Evolutionary conservation across 37 sponge, comb jelly and placozoan genomes (phyloP).

Genomic region (Cladorhizidae sp.): DNA sequence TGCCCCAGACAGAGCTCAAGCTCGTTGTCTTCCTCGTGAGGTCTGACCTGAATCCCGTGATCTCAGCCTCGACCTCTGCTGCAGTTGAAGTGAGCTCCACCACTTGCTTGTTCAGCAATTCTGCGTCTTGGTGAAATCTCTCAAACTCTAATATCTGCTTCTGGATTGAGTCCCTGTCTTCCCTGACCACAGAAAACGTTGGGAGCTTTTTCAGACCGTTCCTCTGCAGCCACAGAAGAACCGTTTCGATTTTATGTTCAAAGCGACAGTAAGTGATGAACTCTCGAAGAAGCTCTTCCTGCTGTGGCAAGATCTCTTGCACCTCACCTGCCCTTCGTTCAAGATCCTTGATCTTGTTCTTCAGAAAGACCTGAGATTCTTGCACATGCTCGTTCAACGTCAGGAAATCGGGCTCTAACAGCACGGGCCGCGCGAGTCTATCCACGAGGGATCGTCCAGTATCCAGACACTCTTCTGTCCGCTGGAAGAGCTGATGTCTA

Average conservation of each 20-base stretch:
- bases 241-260: constrained; percentile 37
- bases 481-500: constrained; percentile 11
- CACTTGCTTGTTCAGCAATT: constrained; percentile 13
- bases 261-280: constrained; percentile 45
- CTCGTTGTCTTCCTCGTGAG: constrained; percentile 30
- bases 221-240: constrained; percentile 45
- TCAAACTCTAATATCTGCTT: constrained; percentile 29
- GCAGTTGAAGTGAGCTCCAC: background rate
- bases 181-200: constrained; percentile 16
- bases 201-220: constrained; percentile 40
- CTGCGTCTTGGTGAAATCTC: background rate
- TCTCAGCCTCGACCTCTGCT: constrained; percentile 19
- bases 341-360: constrained; percentile 18
- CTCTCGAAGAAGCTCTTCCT: constrained; percentile 20
- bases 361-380: constrained; percentile 13
- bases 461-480: constrained; percentile 29
- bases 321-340: constrained; percentile 5
- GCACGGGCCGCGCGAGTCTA: constrained; percentile 24
- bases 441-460: constrained; percentile 20
- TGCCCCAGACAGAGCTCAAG: constrained; percentile 48
- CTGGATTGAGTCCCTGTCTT: constrained; percentile 9
- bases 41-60: constrained; percentile 39
- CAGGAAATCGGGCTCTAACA: constrained; percentile 6
- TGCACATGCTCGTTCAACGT: constrained; percentile 18
- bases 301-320: constrained; percentile 5